Evolutionary conservation across 2,113 vertebrate genomes (phyloP).

Genomic region (Anhinga anhinga): DNA sequence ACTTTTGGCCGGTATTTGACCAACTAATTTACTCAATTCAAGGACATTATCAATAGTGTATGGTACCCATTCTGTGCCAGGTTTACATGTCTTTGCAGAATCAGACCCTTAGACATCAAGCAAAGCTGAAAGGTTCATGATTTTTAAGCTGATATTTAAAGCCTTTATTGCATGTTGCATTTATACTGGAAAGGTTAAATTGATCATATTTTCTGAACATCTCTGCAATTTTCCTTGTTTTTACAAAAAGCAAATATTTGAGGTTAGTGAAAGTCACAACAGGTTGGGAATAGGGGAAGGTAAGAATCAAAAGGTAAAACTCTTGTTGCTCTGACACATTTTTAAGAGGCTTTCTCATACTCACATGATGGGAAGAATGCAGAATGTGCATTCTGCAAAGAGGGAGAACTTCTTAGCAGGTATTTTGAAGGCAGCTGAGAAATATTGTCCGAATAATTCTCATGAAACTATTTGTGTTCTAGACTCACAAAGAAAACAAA

Average conservation of each 20-base stretch:
- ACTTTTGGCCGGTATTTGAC: neutral
- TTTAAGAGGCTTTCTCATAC: neutral
- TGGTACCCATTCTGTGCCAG: neutral
- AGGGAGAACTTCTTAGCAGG: neutral
- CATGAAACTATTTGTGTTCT: neutral
- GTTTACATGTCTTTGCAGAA: neutral
- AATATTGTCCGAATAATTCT: neutral
- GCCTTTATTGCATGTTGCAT: neutral
- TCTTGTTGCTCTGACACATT: neutral
- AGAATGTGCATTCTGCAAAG: neutral
- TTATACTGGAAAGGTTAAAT: neutral
- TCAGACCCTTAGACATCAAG: neutral
- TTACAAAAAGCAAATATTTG: neutral
- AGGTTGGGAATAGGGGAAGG: neutral
- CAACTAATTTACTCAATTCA: neutral
- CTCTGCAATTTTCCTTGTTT: neutral
- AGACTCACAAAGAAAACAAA: neutral
- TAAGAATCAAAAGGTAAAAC: neutral
- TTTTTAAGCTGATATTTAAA: neutral
- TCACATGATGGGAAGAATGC: neutral
- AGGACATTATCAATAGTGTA: neutral
- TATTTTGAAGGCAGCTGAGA: neutral
- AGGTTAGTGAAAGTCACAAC: neutral
- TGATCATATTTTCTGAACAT: neutral
- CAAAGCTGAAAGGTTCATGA: neutral